Evolutionary conservation across 2,113 vertebrate species (phyloP).

Genomic region (Rattus rattus): DNA sequence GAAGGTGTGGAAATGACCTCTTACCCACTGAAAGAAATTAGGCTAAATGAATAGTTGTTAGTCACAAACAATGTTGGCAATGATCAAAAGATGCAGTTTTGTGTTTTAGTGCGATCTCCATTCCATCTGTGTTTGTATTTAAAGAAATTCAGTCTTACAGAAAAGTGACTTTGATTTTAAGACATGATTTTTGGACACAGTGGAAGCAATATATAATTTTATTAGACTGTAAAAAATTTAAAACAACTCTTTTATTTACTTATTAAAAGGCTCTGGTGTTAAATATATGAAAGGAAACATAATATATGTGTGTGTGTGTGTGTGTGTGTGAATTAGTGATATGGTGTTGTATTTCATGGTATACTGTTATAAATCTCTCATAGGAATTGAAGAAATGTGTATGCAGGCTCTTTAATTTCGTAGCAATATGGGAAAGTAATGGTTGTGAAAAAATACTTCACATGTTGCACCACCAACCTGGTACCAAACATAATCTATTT

Average conservation of each 20-base stretch:
- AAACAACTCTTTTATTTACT: not conserved
- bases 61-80: not conserved
- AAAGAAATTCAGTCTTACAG: constrained; percentile 16
- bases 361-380: constrained; percentile 62
- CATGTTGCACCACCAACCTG: not conserved
- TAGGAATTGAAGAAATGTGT: constrained; percentile 70
- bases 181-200: not conserved
- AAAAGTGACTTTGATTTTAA: not conserved
- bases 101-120: not conserved
- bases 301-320: not conserved
- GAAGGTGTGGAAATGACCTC: not conserved
- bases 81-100: not conserved
- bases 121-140: not conserved
- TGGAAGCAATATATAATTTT: not conserved
- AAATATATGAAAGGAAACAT: constrained; percentile 50
- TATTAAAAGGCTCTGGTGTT: constrained; percentile 59
- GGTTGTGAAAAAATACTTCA: constrained; percentile 72
- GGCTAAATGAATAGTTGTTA: not conserved
- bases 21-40: not conserved
- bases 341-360: not conserved
- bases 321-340: too few species aligned
- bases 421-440: constrained; percentile 71
- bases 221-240: constrained; percentile 39
- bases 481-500: constrained; percentile 75
- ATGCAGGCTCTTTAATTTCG: constrained; percentile 60